Percentiles rank a stretch among this genome's conserved stretches.
These are phyloP conservation scores for Scomber japonicus DNA, from an alignment of 2,113 vertebrate genomes.

Conservation along the genomic window DNA sequence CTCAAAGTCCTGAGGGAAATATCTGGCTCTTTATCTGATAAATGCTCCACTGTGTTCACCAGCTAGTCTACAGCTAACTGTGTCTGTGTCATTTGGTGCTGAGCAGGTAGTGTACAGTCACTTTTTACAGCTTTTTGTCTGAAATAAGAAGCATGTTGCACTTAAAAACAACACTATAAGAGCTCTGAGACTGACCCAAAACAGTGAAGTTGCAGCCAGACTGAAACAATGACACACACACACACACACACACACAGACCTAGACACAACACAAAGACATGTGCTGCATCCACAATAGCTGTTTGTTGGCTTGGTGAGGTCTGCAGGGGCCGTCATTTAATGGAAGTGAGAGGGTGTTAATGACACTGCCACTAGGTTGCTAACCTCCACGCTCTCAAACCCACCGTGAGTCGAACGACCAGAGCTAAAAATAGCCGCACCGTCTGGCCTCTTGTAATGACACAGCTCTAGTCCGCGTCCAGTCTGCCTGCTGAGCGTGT, in stretches of 20 bases:
- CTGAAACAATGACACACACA: not conserved
- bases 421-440: constrained; percentile 68
- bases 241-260: not conserved
- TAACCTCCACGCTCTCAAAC: constrained; percentile 43
- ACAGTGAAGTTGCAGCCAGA: no score
- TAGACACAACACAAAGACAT: no score
- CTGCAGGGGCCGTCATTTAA: constrained; percentile 42
- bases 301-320: not conserved
- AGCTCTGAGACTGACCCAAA: no score
- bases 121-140: no score
- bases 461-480: constrained; percentile 20
- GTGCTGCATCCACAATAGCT: not conserved
- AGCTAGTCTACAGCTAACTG: no score
- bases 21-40: no score
- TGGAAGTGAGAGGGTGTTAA: constrained; percentile 62
- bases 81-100: no score
- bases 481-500: constrained; percentile 32
- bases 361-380: constrained; percentile 54
- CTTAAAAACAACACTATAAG: no score
- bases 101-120: no score
- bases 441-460: constrained; percentile 65
- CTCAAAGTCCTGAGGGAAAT: no score
- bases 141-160: no score
- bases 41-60: no score
- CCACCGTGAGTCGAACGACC: constrained; percentile 29